These are phyloP conservation scores for Panthera uncia DNA, from an alignment of 2,113 vertebrate genomes.

Conservation along the genomic window DNA sequence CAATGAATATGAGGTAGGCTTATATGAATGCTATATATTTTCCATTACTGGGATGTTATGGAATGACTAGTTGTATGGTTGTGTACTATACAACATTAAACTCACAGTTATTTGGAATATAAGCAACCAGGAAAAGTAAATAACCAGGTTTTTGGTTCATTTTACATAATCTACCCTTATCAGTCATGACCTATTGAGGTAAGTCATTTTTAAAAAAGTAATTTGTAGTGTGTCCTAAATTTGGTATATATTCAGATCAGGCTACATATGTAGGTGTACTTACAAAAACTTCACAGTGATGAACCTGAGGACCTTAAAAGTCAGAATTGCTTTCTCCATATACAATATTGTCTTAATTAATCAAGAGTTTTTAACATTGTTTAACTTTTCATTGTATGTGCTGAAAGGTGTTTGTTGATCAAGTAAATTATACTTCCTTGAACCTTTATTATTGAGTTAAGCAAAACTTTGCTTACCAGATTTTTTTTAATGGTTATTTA, in stretches of 20 bases:
- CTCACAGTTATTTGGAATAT: conserved; percentile 38
- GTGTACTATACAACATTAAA: conserved; percentile 21
- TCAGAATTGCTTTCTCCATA: conserved; percentile 33
- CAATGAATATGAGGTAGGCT: conserved; percentile 13
- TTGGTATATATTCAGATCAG: neutral
- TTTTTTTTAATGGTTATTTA: neutral
- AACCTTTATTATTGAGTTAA: conserved; percentile 25
- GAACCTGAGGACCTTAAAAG: neutral
- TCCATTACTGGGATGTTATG: neutral
- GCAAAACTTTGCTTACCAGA: conserved; percentile 27
- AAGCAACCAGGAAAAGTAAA: conserved; percentile 16
- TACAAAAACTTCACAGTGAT: conserved; percentile 12
- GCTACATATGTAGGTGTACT: neutral
- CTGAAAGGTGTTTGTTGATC: conserved; percentile 18
- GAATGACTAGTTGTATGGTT: conserved; percentile 1
- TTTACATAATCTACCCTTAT: conserved; percentile 51
- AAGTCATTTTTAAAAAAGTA: neutral
- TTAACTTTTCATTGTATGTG: conserved; percentile 17
- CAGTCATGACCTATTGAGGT: neutral
- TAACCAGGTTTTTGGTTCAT: neutral
- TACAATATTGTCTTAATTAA: neutral
- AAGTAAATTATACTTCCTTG: neutral
- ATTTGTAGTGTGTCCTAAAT: conserved; percentile 26
- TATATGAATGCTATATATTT: conserved; percentile 12
- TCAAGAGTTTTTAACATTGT: neutral